phyloP scores from a whole-genome alignment of 1,140 invertebrate species.

The Cepaea nemoralis region DNA sequence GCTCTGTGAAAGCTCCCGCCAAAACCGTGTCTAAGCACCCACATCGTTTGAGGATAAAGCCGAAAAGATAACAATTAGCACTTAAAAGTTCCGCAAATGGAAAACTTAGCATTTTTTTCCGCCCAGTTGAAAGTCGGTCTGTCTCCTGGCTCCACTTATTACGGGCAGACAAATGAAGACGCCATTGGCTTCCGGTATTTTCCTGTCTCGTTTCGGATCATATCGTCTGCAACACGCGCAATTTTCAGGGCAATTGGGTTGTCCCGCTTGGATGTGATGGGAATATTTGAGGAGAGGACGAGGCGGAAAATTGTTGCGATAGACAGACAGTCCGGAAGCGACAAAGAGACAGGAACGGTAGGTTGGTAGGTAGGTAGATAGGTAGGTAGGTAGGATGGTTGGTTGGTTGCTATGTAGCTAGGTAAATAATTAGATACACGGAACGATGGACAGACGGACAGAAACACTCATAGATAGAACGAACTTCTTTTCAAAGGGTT shows the following conservation, averaged over 20 bases:
- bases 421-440: no score
- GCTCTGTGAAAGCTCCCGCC: no score
- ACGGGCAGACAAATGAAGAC: not conserved
- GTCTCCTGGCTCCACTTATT: not conserved
- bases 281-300: not conserved
- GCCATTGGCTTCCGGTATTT: not conserved
- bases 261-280: not conserved
- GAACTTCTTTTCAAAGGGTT: no score
- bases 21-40: no score
- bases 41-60: not conserved
- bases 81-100: not conserved
- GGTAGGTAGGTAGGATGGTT: no score
- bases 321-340: no score
- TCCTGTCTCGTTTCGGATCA: not conserved
- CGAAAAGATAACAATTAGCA: constrained; percentile 6
- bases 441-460: no score
- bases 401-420: no score
- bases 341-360: no score
- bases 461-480: no score
- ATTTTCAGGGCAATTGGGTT: constrained; percentile 12
- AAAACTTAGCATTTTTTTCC: not conserved
- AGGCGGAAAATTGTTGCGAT: not conserved
- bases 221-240: not conserved
- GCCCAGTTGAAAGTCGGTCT: not conserved
- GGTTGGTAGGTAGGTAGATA: no score